A percentile compares a stretch with the other conserved stretches of the same genome.
phyloP scores from a whole-genome alignment of 2,888 invertebrate species.

The Chirona hameri region DNA sequence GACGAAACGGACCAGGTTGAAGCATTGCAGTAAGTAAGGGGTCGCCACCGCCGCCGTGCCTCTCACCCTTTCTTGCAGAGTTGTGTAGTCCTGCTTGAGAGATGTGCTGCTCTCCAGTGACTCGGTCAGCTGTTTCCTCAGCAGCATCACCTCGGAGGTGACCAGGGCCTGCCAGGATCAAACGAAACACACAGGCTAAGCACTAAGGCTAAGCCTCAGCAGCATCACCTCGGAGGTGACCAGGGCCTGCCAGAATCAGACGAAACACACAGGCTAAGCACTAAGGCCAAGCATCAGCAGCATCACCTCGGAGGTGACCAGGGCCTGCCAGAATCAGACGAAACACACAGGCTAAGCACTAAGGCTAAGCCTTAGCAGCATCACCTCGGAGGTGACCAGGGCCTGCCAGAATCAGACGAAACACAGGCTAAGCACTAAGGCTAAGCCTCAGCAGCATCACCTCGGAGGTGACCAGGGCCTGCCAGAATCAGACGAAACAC shows the following conservation, averaged over 20 bases:
- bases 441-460: slow-evolving; percentile 47
- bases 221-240: slow-evolving; percentile 49
- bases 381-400: slow-evolving; percentile 48
- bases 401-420: slow-evolving; percentile 40
- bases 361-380: slow-evolving; percentile 47
- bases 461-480: slow-evolving; percentile 48
- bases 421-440: no score
- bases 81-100: slow-evolving; percentile 42
- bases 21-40: no score
- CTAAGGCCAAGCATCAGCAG: no score
- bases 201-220: slow-evolving; percentile 43
- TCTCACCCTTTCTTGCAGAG: slow-evolving; percentile 35
- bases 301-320: slow-evolving; percentile 48
- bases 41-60: no score
- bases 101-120: slow-evolving; percentile 44
- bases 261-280: no score
- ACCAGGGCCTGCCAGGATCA: slow-evolving; percentile 43
- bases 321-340: slow-evolving; percentile 41
- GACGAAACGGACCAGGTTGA: no score
- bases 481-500: neutral
- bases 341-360: no score
- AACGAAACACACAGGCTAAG: no score
- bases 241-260: slow-evolving; percentile 42
- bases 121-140: slow-evolving; percentile 47
- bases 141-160: slow-evolving; percentile 48